phyloP scores from a whole-genome alignment of 2,113 vertebrate species.

The Micronycteris hirsuta region DNA sequence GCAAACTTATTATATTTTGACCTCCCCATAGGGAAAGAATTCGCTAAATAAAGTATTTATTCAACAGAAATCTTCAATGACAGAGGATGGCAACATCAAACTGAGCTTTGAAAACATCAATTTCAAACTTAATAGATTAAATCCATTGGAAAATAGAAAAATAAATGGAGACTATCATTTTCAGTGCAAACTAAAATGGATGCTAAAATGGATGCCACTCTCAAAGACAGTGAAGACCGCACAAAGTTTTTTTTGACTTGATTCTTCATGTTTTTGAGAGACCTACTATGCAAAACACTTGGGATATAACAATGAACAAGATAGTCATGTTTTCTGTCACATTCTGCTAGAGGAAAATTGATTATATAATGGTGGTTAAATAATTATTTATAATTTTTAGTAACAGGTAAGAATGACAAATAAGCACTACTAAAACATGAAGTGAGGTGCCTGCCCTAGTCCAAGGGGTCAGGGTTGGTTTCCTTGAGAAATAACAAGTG shows the following conservation, averaged over 20 bases:
- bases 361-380: background rate
- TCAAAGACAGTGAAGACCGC: background rate
- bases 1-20: constrained; percentile 34
- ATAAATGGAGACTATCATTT: background rate
- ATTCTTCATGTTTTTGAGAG: background rate
- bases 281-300: background rate
- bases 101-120: background rate
- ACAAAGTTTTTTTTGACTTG: background rate
- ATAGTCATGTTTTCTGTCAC: background rate
- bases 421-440: background rate
- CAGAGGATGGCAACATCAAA: background rate
- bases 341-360: background rate
- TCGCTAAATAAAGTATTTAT: background rate
- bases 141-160: background rate
- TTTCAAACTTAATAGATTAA: constrained; percentile 15
- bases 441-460: background rate
- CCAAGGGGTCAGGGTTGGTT: background rate
- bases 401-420: background rate
- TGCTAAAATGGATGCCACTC: background rate
- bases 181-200: background rate
- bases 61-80: background rate
- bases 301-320: background rate
- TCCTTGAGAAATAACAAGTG: background rate
- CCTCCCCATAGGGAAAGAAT: background rate
- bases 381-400: background rate